These are phyloP conservation scores for Eurystomus gularis DNA, from an alignment of 2,113 vertebrate genomes.

Conservation along the genomic window DNA sequence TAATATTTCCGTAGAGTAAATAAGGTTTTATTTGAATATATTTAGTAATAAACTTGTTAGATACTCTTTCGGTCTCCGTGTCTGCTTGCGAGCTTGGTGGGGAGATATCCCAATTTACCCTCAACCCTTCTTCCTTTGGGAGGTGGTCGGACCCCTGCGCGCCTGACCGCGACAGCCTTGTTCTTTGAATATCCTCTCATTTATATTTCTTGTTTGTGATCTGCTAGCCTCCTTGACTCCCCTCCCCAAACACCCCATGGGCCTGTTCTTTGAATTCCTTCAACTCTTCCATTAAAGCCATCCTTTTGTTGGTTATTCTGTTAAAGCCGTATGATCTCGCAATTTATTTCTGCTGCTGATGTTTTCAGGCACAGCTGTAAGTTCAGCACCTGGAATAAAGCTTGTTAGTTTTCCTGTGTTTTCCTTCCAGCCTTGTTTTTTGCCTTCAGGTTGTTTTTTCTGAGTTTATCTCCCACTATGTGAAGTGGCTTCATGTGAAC, in stretches of 20 bases:
- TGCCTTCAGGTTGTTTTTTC: slow-evolving; percentile 27
- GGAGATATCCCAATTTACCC: too few species aligned
- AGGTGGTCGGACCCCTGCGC: too few species aligned
- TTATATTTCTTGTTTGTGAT: background rate
- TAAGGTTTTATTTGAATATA: too few species aligned
- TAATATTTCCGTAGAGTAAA: too few species aligned
- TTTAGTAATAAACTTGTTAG: too few species aligned
- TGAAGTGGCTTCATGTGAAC: background rate
- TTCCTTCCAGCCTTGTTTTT: background rate
- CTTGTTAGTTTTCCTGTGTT: background rate
- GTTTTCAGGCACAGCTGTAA: background rate
- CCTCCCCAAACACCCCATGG: background rate
- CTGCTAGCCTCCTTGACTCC: background rate
- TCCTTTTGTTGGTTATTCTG: background rate
- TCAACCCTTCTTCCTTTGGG: too few species aligned
- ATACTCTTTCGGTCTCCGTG: too few species aligned
- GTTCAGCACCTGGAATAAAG: background rate
- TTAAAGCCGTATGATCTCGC: background rate
- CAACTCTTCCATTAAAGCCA: background rate
- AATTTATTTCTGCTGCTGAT: background rate
- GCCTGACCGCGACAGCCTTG: too few species aligned
- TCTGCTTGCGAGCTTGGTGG: too few species aligned
- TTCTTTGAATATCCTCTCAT: background rate
- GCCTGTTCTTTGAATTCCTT: background rate
- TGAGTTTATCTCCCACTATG: background rate